These are phyloP conservation scores for Eupithecia abbreviata DNA, from an alignment of 2,888 invertebrate species.

Conservation along the genomic window DNA sequence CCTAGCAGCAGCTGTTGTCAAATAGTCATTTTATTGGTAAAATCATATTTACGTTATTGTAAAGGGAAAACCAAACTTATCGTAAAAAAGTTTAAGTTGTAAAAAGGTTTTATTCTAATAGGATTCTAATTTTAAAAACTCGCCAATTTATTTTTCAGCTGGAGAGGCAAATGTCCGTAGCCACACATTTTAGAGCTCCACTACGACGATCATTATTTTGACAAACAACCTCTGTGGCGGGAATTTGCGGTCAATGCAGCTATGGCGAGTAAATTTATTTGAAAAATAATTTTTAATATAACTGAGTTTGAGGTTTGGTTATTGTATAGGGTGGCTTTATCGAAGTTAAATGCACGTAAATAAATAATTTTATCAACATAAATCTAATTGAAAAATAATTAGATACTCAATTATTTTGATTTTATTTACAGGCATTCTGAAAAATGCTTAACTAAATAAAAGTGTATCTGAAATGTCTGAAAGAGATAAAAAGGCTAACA, in stretches of 20 bases:
- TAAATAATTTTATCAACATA: background rate
- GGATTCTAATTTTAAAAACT: constrained; percentile 20
- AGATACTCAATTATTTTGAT: background rate
- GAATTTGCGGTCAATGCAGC: constrained; percentile 79
- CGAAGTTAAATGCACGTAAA: background rate
- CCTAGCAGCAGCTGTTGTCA: background rate
- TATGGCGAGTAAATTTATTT: constrained; percentile 73
- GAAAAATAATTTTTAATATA: constrained; percentile 74
- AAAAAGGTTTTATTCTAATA: constrained; percentile 16
- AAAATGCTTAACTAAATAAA: background rate
- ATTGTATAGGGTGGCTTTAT: constrained; percentile 1
- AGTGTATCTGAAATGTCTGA: background rate
- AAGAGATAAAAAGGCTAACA: background rate
- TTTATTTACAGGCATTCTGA: background rate
- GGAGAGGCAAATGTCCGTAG: constrained; percentile 20
- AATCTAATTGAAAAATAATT: background rate
- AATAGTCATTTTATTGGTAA: too few species aligned
- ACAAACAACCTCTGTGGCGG: constrained; percentile 74
- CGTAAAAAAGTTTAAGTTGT: background rate
- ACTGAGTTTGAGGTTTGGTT: background rate
- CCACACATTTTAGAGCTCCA: constrained; percentile 50
- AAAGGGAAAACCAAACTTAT: background rate
- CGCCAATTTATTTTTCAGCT: constrained; percentile 1
- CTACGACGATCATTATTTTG: constrained; percentile 79
- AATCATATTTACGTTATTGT: background rate